Percentiles rank a stretch among this genome's conserved stretches.
phyloP scores from a whole-genome alignment of 2,888 invertebrate genomes.

The Rhamphomyia laevipes region DNA sequence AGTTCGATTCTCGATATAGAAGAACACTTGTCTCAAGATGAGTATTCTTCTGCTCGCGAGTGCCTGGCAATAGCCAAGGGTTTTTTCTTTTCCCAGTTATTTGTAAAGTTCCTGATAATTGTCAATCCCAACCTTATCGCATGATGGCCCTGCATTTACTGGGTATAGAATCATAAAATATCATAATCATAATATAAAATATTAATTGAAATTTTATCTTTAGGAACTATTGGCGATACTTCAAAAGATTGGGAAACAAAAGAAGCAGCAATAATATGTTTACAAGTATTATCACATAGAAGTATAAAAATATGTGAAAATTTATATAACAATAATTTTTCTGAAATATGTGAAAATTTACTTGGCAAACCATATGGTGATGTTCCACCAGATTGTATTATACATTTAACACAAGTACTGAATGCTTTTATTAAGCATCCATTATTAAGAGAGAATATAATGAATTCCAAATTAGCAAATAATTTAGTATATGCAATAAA shows the following conservation, averaged over 20 bases:
- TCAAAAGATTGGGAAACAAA: constrained; percentile 6
- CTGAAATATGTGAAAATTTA: not conserved
- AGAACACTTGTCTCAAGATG: too few relatives aligned
- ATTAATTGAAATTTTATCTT: not conserved
- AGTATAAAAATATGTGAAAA: constrained; percentile 4
- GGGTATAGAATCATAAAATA: too few relatives aligned
- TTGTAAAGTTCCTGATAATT: too few relatives aligned
- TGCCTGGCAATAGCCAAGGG: too few relatives aligned
- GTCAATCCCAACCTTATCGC: too few relatives aligned
- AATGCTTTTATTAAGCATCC: constrained; percentile 6
- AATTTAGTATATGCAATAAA: constrained; percentile 6
- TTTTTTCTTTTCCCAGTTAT: too few relatives aligned
- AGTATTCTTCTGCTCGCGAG: too few relatives aligned
- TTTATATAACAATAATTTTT: constrained; percentile 2
- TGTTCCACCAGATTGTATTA: constrained; percentile 5
- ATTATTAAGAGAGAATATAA: constrained; percentile 3
- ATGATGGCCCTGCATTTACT: too few relatives aligned
- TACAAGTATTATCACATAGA: constrained; percentile 4
- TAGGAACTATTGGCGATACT: not conserved
- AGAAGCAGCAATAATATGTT: constrained; percentile 5
- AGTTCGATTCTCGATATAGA: too few relatives aligned
- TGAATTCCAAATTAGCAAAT: constrained; percentile 2
- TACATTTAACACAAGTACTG: constrained; percentile 4
- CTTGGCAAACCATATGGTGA: constrained; percentile 5
- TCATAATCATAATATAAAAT: not conserved